A percentile compares a stretch with the other conserved stretches of the same genome.
Conservation (phyloP, 2,888 invertebrate species). For the Pristionchus maxplancki region DNA sequence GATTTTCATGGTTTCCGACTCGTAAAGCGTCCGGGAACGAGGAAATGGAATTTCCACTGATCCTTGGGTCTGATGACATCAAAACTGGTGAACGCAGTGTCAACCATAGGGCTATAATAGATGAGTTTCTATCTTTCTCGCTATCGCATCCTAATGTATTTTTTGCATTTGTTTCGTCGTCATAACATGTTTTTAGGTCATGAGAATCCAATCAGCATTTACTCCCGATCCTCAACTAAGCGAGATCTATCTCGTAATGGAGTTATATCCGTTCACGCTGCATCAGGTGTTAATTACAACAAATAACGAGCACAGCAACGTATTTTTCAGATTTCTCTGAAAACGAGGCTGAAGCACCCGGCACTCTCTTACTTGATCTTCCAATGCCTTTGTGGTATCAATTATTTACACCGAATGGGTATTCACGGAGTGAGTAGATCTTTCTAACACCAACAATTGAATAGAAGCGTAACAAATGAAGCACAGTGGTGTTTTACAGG, state of each 20-base stretch:
- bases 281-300: background rate
- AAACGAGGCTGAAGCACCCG: background rate
- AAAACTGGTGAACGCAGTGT: too few relatives aligned
- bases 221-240: background rate
- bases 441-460: too few relatives aligned
- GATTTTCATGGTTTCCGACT: too few relatives aligned
- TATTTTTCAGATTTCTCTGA: background rate
- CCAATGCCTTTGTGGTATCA: background rate
- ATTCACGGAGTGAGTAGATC: background rate
- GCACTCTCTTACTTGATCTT: background rate
- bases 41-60: too few relatives aligned
- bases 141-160: background rate
- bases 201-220: background rate
- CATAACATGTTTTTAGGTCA: background rate
- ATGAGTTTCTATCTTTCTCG: too few relatives aligned
- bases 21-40: too few relatives aligned
- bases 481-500: too few relatives aligned
- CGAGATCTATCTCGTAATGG: constrained; percentile 3
- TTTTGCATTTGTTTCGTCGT: background rate
- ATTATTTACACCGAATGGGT: background rate
- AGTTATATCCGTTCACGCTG: background rate
- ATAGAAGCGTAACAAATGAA: too few relatives aligned
- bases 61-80: too few relatives aligned
- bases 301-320: too few relatives aligned
- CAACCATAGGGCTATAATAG: too few relatives aligned